Conservation (phyloP, 2,113 vertebrate species). For the Lepisosteus osseus region DNA sequence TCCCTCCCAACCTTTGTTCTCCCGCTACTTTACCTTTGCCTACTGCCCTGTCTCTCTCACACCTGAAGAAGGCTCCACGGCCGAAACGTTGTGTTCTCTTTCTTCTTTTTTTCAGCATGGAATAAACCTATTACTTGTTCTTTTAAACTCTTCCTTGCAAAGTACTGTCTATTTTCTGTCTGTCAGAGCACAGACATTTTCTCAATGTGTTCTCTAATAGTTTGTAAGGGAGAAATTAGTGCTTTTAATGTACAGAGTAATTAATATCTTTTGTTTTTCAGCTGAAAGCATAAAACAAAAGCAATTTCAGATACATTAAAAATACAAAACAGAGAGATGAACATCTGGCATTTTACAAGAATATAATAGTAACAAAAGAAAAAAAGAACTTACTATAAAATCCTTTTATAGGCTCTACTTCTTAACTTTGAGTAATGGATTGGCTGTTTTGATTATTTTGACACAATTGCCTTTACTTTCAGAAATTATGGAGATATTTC, state of each 20-base stretch:
- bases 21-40: no score
- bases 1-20: no score
- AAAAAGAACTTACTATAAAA: neutral
- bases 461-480: neutral
- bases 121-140: no score
- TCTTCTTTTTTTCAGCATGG: no score
- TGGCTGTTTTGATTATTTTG: conserved; percentile 4
- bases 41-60: no score
- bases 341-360: neutral
- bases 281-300: neutral
- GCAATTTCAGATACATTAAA: neutral
- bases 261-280: neutral
- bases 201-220: neutral
- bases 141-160: no score
- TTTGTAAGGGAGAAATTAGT: neutral
- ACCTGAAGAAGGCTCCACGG: no score
- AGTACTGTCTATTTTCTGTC: neutral
- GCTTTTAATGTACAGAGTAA: neutral
- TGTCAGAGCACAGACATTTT: neutral
- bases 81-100: no score
- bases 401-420: neutral
- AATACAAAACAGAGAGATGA: neutral
- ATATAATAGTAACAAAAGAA: neutral
- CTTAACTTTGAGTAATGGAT: neutral
- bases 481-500: neutral